Evolutionary conservation across 2,888 invertebrate species (phyloP).

Genomic region (Esperia sulphurella): DNA sequence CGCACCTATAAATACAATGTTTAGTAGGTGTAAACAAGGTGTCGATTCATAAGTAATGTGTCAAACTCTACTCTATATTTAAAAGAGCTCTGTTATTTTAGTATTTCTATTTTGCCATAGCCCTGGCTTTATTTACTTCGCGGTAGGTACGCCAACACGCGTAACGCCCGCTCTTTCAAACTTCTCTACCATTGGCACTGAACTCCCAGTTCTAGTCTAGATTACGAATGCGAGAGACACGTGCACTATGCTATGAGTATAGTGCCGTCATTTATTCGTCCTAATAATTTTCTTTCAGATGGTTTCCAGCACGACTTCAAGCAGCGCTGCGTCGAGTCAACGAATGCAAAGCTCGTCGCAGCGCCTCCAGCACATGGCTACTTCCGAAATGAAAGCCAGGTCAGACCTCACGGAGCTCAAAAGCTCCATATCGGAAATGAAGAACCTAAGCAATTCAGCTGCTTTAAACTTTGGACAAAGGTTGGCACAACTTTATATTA

Average conservation of each 20-base stretch:
- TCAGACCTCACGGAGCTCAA: constrained; percentile 88
- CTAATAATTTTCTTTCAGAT: constrained; percentile 39
- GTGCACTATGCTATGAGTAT: not conserved
- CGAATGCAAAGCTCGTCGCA: constrained; percentile 80
- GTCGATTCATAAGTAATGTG: constrained; percentile 35
- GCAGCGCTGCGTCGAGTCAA: constrained; percentile 80
- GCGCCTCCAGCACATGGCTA: constrained; percentile 72
- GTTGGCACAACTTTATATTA: constrained; percentile 41
- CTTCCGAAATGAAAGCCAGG: constrained; percentile 89
- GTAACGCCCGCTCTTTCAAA: constrained; percentile 62
- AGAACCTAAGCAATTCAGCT: constrained; percentile 80
- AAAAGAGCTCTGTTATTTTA: constrained; percentile 51
- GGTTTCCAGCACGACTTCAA: constrained; percentile 80
- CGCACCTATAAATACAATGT: not conserved
- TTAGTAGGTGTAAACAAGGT: constrained; percentile 14
- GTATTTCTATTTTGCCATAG: constrained; percentile 61
- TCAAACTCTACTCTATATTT: constrained; percentile 36
- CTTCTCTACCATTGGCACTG: constrained; percentile 72
- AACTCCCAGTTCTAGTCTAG: constrained; percentile 69
- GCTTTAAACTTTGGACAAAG: constrained; percentile 69
- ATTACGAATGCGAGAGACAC: constrained; percentile 46
- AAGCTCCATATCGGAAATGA: constrained; percentile 93
- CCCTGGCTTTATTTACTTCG: constrained; percentile 65
- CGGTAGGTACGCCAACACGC: constrained; percentile 71
- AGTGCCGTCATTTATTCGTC: not conserved